Evolutionary conservation across 2,888 invertebrate species (phyloP).

Genomic region (Dicycla oo): DNA sequence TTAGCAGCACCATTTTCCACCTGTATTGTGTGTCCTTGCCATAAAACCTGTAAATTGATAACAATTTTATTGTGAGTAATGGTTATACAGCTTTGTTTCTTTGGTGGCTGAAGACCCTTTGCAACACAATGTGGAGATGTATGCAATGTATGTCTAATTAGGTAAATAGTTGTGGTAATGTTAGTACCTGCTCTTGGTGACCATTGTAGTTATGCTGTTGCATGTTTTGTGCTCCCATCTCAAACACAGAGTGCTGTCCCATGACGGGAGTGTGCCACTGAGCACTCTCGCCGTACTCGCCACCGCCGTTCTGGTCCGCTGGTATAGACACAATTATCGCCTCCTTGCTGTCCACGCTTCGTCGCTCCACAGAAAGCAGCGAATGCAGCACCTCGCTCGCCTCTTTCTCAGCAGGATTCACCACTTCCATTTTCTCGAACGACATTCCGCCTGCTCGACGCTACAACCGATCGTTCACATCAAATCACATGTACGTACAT

Average conservation of each 20-base stretch:
- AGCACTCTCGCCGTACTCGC: slow-evolving; percentile 89
- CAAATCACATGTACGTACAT: slow-evolving; percentile 88
- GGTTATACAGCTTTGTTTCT: background rate
- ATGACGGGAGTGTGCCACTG: slow-evolving; percentile 92
- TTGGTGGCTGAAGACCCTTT: background rate
- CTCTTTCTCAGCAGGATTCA: slow-evolving; percentile 93
- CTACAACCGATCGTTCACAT: slow-evolving; percentile 87
- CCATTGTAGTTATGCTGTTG: slow-evolving; percentile 88
- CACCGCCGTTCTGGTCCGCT: slow-evolving; percentile 84
- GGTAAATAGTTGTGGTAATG: slow-evolving; percentile 1
- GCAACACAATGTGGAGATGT: background rate
- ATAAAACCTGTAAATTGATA: slow-evolving; percentile 89
- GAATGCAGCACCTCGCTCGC: slow-evolving; percentile 93
- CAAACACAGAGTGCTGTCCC: slow-evolving; percentile 89
- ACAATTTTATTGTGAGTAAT: background rate
- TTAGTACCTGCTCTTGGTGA: slow-evolving; percentile 86
- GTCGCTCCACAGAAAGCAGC: slow-evolving; percentile 92
- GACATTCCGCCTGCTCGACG: slow-evolving; percentile 84
- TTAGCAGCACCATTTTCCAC: slow-evolving; percentile 89
- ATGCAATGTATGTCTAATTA: background rate
- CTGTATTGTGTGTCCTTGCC: slow-evolving; percentile 92
- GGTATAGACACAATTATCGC: slow-evolving; percentile 88
- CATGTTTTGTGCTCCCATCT: slow-evolving; percentile 84
- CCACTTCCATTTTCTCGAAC: slow-evolving; percentile 91
- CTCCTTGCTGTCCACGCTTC: slow-evolving; percentile 91